Percentiles rank a stretch among this genome's conserved stretches.
phyloP scores from a whole-genome alignment of 2,888 invertebrate species.

The Lymantria dispar region DNA sequence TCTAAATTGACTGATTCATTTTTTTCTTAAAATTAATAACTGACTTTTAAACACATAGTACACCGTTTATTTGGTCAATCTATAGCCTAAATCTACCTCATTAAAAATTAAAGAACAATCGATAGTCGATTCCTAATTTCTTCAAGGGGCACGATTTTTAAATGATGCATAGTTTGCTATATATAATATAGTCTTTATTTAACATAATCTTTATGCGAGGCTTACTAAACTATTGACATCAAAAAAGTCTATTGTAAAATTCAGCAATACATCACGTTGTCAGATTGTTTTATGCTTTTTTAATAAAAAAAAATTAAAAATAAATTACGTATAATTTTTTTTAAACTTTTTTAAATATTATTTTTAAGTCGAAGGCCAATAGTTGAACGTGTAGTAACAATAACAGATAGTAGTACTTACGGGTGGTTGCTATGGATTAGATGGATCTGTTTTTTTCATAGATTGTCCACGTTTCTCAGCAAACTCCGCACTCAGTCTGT shows the following conservation, averaged over 20 bases:
- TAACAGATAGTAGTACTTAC: constrained; percentile 52
- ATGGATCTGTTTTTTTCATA: constrained; percentile 68
- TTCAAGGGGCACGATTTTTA: constrained; percentile 10
- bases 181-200: no score
- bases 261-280: no score
- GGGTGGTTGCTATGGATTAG: constrained; percentile 77
- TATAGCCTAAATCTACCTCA: constrained; percentile 12
- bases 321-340: background rate
- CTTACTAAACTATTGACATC: no score
- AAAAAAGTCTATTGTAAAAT: no score
- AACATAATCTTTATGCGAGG: no score
- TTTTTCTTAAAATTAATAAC: no score
- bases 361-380: background rate
- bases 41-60: no score
- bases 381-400: constrained; percentile 1
- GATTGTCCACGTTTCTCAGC: constrained; percentile 70
- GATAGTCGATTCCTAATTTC: constrained; percentile 26
- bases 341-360: background rate
- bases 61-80: background rate
- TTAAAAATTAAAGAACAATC: constrained; percentile 31
- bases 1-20: no score
- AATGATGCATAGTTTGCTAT: background rate
- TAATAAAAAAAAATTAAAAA: background rate
- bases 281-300: no score
- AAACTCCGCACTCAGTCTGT: constrained; percentile 76